Base-by-base conservation (phyloP, 2,113 vertebrate genomes). In the Heptranchias perlo region DNA sequence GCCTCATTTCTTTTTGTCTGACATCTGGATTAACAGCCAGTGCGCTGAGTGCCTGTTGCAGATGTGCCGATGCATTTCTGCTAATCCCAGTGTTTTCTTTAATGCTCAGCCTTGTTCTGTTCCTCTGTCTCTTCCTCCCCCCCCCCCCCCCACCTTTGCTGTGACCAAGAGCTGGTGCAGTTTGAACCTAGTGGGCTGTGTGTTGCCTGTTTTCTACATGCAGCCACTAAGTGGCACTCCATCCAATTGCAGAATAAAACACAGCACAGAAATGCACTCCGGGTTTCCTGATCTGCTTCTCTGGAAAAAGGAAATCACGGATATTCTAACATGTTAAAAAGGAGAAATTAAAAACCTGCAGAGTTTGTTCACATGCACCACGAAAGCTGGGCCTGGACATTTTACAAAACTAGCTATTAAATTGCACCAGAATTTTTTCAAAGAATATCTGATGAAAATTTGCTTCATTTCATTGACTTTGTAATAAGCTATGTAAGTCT, bases 221-320 rank as follows among this genome's bases (percentile, higher is more conserved):
- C 31, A 49, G 47, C 94, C 94, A 95, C 94, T 95, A 65, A 95
- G 64, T 95, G 94, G 94, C 94, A 69, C 64, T 95, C 94, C 64
- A 47, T 69, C 39, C 94, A 69, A 54, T 95, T 69, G 25, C 93
- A 69, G 28, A 95, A 95, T 52, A 94, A 95, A 95, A 13, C 64
- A 11, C 58, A 16, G 47, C 23, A 28, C 94, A 67, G 25, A 69
- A 8, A 49, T 49, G 64, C 21, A 16, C 64, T 93, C 31, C 31
- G 25, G 18, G 47, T 95, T 95, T 69, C 65, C 39, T 95, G 62
- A 35, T 58, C 52, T 58, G 11, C 47, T 58, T 35, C 14, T 91
- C 54, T 35, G 28, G 25, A 23, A 64, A 65, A 94, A 94, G 87
- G 8, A 95, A 35, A 28, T 52, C 3, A 16, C 25, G 49, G 11